Evolutionary conservation across 2,888 invertebrate genomes (phyloP).

Genomic region (Quadroppia sp.): DNA sequence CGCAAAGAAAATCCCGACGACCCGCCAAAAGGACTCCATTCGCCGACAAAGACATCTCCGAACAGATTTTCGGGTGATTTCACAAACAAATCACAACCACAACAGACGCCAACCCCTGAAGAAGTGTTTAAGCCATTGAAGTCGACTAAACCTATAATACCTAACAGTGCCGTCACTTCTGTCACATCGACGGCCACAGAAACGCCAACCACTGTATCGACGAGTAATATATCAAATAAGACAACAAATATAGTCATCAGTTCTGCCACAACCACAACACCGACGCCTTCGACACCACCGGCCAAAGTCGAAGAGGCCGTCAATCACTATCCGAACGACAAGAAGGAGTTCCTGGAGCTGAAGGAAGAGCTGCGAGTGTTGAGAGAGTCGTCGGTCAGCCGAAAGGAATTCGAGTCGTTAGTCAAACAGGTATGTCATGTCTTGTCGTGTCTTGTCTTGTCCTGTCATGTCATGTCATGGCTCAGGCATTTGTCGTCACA

Average conservation of each 20-base stretch:
- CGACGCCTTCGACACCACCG: neutral
- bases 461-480: too few species aligned
- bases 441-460: too few species aligned
- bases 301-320: constrained; percentile 15
- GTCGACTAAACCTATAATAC: neutral
- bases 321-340: neutral
- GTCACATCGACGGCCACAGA: neutral
- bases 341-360: constrained; percentile 35
- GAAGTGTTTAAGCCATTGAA: neutral
- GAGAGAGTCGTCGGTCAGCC: constrained; percentile 28
- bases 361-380: constrained; percentile 26
- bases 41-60: constrained; percentile 36
- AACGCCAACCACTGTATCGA: neutral
- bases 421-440: constrained; percentile 39
- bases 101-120: neutral
- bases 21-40: neutral
- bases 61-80: constrained; percentile 38
- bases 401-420: constrained; percentile 39
- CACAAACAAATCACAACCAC: constrained; percentile 11
- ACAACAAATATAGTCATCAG: constrained; percentile 32
- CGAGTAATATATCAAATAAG: neutral
- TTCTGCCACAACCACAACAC: constrained; percentile 21
- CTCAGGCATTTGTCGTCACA: neutral
- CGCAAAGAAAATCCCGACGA: constrained; percentile 23
- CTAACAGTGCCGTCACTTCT: neutral